Evolutionary conservation across 2,888 invertebrate species (phyloP).

Genomic region (Brenthis daphne): DNA sequence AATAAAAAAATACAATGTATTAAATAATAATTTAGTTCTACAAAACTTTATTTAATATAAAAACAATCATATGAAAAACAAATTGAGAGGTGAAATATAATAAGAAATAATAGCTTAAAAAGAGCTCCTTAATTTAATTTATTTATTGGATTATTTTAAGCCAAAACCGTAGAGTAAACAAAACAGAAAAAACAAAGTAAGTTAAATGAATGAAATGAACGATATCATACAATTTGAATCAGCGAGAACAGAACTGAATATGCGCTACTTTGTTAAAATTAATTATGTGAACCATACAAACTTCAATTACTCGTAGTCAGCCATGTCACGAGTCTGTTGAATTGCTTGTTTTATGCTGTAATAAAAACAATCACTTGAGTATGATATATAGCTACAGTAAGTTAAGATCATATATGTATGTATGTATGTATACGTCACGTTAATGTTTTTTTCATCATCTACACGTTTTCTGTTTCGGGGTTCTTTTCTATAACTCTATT

Average conservation of each 20-base stretch:
- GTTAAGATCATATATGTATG: background rate
- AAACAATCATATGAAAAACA: too few relatives aligned
- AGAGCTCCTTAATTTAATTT: too few relatives aligned
- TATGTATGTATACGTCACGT: too few relatives aligned
- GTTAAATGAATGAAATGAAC: conserved; percentile 3
- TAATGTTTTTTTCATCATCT: too few relatives aligned
- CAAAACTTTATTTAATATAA: too few relatives aligned
- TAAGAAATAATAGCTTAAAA: too few relatives aligned
- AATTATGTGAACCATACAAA: conserved; percentile 17
- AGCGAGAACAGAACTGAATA: conserved; percentile 10
- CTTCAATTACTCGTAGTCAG: conserved; percentile 14
- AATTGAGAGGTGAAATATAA: too few relatives aligned
- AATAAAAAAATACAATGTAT: too few relatives aligned
- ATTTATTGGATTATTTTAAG: too few relatives aligned
- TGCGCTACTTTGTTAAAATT: conserved; percentile 21
- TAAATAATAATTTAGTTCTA: too few relatives aligned
- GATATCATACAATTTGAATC: conserved; percentile 17
- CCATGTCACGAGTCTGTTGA: conserved; percentile 18
- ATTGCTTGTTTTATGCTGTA: conserved; percentile 9
- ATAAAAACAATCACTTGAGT: conserved; percentile 12
- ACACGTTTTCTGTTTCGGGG: too few relatives aligned
- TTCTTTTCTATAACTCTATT: too few relatives aligned
- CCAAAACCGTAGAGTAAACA: background rate
- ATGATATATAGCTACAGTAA: background rate
- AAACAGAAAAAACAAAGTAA: conserved; percentile 5